Evolutionary conservation across 2,888 invertebrate species (phyloP), one percentile per base, ranked within the genome.

Genomic region (Ectemnius continuus): DNA sequence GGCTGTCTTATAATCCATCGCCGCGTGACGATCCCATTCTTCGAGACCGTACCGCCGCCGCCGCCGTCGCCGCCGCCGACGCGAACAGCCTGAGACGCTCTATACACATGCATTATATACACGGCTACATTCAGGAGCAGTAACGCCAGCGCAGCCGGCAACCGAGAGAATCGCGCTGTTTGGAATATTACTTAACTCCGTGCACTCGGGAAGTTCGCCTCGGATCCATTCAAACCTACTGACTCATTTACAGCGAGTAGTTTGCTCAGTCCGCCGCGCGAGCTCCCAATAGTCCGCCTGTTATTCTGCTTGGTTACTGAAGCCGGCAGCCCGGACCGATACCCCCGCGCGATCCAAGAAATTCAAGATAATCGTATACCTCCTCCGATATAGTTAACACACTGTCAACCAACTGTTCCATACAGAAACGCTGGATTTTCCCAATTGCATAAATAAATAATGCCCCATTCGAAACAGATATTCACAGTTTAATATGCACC

Each of bases 21-120:
- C 59, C 52, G 23, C 68, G 68, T 47, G 70, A 68, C 68, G 72
- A 66, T 63, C 57, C 62, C 46, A 72, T 77, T 77, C 76, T 77
- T 63, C 63, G 8, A 4, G 18, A 13, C 45, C 23, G 61, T 11
- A 52, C 52, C n/a, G 2, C n/a, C 14, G 52, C n/a, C n/a, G n/a
- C n/a, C n/a, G n/a, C n/a, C n/a, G n/a, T n/a, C n/a, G n/a, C n/a
- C n/a, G n/a, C n/a, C 28, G 28, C 28, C 48, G 48, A 8, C n/a
- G 3, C 52, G 52, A 52, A 14, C 1, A 36, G 36, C 6, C 36
- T 11, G 36, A 52, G 52, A 52, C 52, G 52, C 4, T 13, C 6
- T 52, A 16, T 52, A 16, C 52, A 52, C 52, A 52, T 4, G 52
- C 14, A 52, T 3, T 48, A n/a, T 13, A 52, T 36, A 8, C 36